phyloP scores from a whole-genome alignment of 2,797 vertebrate genomes.

The Thalassophryne amazonica region DNA sequence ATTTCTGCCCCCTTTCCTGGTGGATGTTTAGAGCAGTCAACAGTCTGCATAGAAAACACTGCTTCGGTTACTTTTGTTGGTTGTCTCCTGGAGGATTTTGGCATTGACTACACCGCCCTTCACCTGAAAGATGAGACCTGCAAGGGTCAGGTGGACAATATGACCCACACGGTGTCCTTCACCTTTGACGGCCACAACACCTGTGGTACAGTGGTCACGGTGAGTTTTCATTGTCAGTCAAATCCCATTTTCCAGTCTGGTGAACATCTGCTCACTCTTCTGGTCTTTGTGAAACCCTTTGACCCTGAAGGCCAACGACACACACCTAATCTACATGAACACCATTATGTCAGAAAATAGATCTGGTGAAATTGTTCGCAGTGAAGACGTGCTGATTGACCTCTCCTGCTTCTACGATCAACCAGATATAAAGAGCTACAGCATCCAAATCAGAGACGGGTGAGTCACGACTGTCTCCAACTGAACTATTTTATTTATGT shows the following conservation, averaged over 20 bases:
- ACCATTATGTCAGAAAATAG: neutral
- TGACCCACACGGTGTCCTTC: conserved; percentile 21
- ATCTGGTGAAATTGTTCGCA: neutral
- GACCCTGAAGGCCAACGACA: conserved; percentile 6
- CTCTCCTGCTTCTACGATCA: conserved; percentile 32
- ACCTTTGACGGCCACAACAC: neutral
- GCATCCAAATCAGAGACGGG: conserved; percentile 31
- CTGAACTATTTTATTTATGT: no score
- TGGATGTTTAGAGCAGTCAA: neutral
- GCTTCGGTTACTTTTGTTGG: neutral
- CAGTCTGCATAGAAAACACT: neutral
- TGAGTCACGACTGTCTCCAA: no score
- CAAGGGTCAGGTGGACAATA: neutral
- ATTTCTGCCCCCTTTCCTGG: neutral
- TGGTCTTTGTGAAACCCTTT: neutral
- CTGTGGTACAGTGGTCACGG: conserved; percentile 3
- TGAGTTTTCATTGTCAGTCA: conserved; percentile 1
- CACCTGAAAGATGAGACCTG: conserved; percentile 14
- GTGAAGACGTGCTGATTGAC: neutral
- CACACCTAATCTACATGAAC: conserved; percentile 11
- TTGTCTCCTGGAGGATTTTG: conserved; percentile 33
- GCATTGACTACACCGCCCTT: neutral
- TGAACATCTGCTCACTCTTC: neutral
- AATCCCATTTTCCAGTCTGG: neutral
- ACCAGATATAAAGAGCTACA: conserved; percentile 1